Evolutionary conservation across 2,797 vertebrate genomes (phyloP).

Genomic region (Leucoraja ocellata): DNA sequence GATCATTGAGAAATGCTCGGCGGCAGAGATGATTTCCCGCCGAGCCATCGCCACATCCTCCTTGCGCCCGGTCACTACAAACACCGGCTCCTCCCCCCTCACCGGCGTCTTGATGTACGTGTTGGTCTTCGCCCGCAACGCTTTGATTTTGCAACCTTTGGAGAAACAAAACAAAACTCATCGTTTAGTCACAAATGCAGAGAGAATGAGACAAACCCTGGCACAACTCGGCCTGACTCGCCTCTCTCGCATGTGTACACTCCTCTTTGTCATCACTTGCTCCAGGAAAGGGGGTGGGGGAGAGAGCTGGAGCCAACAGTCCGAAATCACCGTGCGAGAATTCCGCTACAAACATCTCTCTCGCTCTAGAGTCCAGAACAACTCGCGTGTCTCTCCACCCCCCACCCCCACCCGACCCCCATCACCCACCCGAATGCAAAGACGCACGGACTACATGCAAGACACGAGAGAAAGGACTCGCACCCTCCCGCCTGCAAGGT

Average conservation of each 20-base stretch:
- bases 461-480: neutral
- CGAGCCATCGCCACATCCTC: slow-evolving; percentile 94
- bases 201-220: slow-evolving; percentile 39
- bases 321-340: neutral
- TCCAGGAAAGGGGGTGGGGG: neutral
- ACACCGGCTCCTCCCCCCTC: slow-evolving; percentile 91
- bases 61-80: slow-evolving; percentile 90
- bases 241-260: neutral
- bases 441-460: neutral
- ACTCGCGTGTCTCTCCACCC: neutral
- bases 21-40: slow-evolving; percentile 91
- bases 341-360: neutral
- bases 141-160: slow-evolving; percentile 95
- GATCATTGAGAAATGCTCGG: slow-evolving; percentile 95
- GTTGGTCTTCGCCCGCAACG: slow-evolving; percentile 92
- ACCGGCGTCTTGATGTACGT: slow-evolving; percentile 97
- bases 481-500: neutral
- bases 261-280: slow-evolving; percentile 26
- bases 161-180: slow-evolving; percentile 25
- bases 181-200: neutral
- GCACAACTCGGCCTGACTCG: neutral
- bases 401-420: no score
- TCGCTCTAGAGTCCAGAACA: no score
- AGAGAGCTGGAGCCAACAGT: neutral
- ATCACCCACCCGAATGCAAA: neutral